Evolutionary conservation across 2,888 invertebrate genomes (phyloP).

Genomic region (Macrophya annulata): DNA sequence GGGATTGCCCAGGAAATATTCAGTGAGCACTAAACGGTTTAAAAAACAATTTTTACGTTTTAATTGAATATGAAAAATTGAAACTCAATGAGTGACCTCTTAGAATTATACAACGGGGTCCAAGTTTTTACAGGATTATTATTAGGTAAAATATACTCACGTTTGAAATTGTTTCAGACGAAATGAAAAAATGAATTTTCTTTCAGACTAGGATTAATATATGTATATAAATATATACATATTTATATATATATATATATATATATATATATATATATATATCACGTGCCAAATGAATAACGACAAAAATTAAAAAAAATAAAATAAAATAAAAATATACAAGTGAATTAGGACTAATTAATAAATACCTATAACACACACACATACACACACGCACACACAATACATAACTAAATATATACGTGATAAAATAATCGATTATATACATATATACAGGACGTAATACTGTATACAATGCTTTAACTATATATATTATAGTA

Average conservation of each 20-base stretch:
- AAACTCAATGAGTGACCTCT: too few species aligned
- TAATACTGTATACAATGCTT: constrained; percentile 49
- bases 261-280: background rate
- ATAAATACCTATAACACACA: background rate
- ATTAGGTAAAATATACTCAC: too few species aligned
- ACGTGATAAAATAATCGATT: constrained; percentile 35
- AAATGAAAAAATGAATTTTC: too few species aligned
- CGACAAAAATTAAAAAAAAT: background rate
- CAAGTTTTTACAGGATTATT: too few species aligned
- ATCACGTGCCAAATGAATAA: constrained; percentile 31
- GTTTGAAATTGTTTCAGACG: too few species aligned
- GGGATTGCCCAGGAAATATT: too few species aligned
- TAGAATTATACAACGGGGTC: too few species aligned
- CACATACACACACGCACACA: background rate
- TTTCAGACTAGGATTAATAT: too few species aligned
- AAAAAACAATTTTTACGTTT: too few species aligned
- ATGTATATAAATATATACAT: too few species aligned
- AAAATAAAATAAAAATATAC: background rate
- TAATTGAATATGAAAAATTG: too few species aligned
- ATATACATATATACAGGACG: constrained; percentile 55
- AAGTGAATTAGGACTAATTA: background rate
- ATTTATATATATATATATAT: background rate
- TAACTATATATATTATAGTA: constrained; percentile 30
- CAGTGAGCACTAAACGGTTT: too few species aligned
- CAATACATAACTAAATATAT: constrained; percentile 39